Base-by-base conservation (phyloP, 2,113 vertebrate genomes). In the Marmota flaviventris region DNA sequence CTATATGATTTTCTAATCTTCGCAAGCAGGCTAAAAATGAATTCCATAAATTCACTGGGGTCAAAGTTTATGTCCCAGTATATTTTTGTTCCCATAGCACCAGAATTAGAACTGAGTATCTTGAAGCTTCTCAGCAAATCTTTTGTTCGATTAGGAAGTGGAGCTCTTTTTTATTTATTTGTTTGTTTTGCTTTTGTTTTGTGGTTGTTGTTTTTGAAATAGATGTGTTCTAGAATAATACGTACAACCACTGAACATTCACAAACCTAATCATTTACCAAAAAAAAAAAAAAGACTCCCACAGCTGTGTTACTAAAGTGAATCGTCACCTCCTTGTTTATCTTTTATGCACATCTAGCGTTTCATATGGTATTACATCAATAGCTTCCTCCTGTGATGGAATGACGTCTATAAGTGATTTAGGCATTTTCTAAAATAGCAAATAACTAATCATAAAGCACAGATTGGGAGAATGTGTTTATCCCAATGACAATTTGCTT, bases 1-100 rank as follows among this genome's bases (percentile, higher is more conserved):
- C 37, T 65, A 20, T 25, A n/a, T 70, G 32, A 56, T 63, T 72
- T 96, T 83, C 76, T 76, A 20, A 45, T 89, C 78, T 76, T 58
- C 42, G 53, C 86, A 48, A 86, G 86, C 14, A 34, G 48, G 45
- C 82, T 82, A 48, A 88, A 78, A 88, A 89, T 70, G 69, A 94
- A 79, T 86, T 86, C 70, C 83, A 72, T 73, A 83, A 78, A 96
- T 45, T 48, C 81, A 24, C 14, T 0, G 17, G 85, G 86, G 70
- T 94, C 96, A 56, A 79, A 89, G 79, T 84, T 39, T 56, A 51
- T 17, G 63, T 77, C 92, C 94, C 63, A 0, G 13, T 45, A 3
- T 78, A 39, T 56, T 69, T 78, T 67, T 67, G 22, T 10, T 61
- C 70, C 91, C 89, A 53, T 22, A 37, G 53, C 85, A 85, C 91